Evolutionary conservation across 2,888 invertebrate genomes (phyloP), one percentile per base, ranked within the genome.

Genomic region (Lasioglossum morio): DNA sequence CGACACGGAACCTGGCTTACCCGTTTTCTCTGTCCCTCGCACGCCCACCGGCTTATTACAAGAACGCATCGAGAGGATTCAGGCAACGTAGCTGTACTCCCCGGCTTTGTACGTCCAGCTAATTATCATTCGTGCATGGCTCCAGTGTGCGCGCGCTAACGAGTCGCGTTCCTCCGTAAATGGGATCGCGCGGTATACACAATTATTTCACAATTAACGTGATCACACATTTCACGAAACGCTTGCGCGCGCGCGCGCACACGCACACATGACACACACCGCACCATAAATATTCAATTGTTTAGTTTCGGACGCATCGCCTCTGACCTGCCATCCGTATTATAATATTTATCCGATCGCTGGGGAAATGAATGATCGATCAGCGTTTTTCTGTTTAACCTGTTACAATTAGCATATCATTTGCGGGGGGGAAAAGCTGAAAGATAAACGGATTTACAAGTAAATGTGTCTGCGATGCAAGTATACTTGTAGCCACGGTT

Each of bases 121-220:
- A 90, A 90, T 90, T 90, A 90, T 88, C 91, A 88, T 89, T 86
- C 85, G 85, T 77, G 80, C 84, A 74, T 77, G 82, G 79, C 70
- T 77, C 63, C 53, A 76, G 57, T 76, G 75, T 87, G 75, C 72
- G 73, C 77, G 72, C 84, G 84, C 86, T 90, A 90, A 90, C 91
- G 86, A 90, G 91, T 90, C 79, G 89, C 77, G 89, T 82, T 82
- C 66, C 80, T 10, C 77, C 75, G 86, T 87, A 90, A 90, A 90
- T 90, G 90, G 84, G 80, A 87, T 84, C 74, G 74, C 87, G 78
- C 60, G 80, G 60, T 79, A 77, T 82, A 79, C 77, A 80, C 69
- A n/a, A 43, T 72, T 66, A 30, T 66, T 34, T 66, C 34, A 66
- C 34, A 66, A 66, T 66, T 66, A 66, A 37, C 34, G 34, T 34